phyloP scores from a whole-genome alignment of 2,888 invertebrate species.

The Dasypolia templi region DNA sequence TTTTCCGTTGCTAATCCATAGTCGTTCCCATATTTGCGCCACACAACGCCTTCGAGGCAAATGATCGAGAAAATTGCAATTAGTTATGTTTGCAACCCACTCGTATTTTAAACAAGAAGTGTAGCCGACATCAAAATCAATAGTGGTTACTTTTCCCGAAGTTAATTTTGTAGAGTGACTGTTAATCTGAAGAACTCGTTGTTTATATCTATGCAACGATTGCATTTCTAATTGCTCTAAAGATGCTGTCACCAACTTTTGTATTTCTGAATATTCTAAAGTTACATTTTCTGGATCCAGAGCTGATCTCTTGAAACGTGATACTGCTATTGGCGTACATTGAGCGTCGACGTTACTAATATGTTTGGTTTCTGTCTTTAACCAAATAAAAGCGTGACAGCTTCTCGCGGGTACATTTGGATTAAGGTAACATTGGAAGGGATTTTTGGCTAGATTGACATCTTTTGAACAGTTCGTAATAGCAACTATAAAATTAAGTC shows the following conservation, averaged over 20 bases:
- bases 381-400: constrained; percentile 78
- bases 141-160: constrained; percentile 80
- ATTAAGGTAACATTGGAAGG: constrained; percentile 73
- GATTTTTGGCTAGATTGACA: constrained; percentile 64
- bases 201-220: constrained; percentile 81
- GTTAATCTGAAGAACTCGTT: constrained; percentile 80
- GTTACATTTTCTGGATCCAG: constrained; percentile 69
- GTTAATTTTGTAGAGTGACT: constrained; percentile 80
- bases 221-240: constrained; percentile 82
- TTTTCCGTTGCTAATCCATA: constrained; percentile 80
- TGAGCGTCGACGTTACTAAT: constrained; percentile 70
- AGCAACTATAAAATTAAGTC: constrained; percentile 75
- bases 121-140: constrained; percentile 85
- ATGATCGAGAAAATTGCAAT: constrained; percentile 81
- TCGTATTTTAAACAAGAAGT: constrained; percentile 85
- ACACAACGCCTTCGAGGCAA: constrained; percentile 83
- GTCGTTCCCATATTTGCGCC: constrained; percentile 79
- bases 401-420: constrained; percentile 67
- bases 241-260: constrained; percentile 77
- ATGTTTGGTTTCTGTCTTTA: constrained; percentile 72
- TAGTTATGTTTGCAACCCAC: constrained; percentile 80
- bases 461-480: constrained; percentile 81
- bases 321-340: constrained; percentile 63
- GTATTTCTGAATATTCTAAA: constrained; percentile 74
- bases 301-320: constrained; percentile 72